phyloP scores from a whole-genome alignment of 2,113 vertebrate species.

The Heterotilapia buettikoferi region DNA sequence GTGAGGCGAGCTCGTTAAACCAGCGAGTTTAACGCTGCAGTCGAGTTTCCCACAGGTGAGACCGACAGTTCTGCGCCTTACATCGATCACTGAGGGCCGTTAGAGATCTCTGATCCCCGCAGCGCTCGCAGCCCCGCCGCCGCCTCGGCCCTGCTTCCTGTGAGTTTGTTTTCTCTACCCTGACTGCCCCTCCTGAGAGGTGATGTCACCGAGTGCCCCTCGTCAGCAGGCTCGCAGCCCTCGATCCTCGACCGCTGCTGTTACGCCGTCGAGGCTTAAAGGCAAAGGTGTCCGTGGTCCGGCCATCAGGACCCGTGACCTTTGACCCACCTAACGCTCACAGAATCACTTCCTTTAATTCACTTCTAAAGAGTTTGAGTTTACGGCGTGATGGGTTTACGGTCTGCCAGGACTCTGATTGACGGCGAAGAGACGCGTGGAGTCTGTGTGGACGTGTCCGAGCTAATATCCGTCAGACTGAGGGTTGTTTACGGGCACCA shows the following conservation, averaged over 20 bases:
- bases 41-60: too few species aligned
- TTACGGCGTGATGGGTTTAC: background rate
- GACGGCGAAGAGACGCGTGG: background rate
- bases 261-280: background rate
- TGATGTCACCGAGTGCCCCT: background rate
- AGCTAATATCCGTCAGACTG: background rate
- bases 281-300: background rate
- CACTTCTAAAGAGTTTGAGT: background rate
- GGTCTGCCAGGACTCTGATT: background rate
- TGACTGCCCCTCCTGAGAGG: background rate
- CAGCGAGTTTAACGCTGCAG: too few species aligned
- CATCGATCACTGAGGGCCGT: too few species aligned
- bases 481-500: background rate
- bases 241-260: background rate
- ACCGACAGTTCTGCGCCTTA: too few species aligned
- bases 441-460: background rate
- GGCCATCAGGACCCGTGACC: background rate
- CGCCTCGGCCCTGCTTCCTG: too few species aligned
- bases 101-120: too few species aligned
- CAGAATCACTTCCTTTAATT: background rate
- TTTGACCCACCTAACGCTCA: background rate
- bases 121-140: too few species aligned
- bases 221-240: background rate
- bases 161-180: too few species aligned
- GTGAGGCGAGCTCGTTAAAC: too few species aligned